These are phyloP conservation scores for Poeciliopsis presidionis DNA, from an alignment of 2,797 vertebrate species.

Conservation along the genomic window DNA sequence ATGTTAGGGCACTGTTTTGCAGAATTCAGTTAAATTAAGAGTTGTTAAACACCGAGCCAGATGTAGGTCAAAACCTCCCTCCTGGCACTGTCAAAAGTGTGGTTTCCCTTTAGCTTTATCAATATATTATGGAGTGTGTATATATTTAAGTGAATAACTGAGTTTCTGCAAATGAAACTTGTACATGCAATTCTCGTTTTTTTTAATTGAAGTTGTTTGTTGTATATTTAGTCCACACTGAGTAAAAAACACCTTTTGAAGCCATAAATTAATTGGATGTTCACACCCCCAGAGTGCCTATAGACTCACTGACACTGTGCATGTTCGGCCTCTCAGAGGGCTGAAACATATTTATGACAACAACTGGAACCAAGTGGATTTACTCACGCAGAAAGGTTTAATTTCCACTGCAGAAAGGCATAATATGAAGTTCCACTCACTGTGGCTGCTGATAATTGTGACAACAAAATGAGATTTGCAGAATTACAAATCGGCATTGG, in stretches of 20 bases:
- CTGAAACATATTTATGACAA: conserved; percentile 47
- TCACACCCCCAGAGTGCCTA: not conserved
- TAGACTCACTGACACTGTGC: not conserved
- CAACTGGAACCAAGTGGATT: conserved; percentile 68
- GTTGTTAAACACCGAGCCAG: not conserved
- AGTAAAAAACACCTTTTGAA: not conserved
- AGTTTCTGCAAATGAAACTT: not conserved
- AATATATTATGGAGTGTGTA: not conserved
- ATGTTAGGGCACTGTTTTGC: not conserved
- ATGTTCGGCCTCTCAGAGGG: conserved; percentile 22
- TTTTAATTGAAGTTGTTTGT: not conserved
- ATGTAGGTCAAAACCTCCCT: not conserved
- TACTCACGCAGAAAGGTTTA: conserved; percentile 59
- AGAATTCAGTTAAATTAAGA: not conserved
- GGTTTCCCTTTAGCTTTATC: not conserved
- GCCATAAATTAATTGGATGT: not conserved
- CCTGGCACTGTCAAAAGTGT: not conserved
- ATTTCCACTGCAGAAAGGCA: conserved; percentile 61
- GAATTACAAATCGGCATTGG: conserved; percentile 58
- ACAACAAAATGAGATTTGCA: conserved; percentile 68
- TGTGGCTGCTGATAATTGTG: conserved; percentile 56
- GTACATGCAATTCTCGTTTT: not conserved
- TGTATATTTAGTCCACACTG: not conserved
- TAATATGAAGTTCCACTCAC: conserved; percentile 64
- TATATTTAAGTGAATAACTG: not conserved